phyloP scores from a whole-genome alignment of 2,113 vertebrate species.

The Lepisosteus osseus region DNA sequence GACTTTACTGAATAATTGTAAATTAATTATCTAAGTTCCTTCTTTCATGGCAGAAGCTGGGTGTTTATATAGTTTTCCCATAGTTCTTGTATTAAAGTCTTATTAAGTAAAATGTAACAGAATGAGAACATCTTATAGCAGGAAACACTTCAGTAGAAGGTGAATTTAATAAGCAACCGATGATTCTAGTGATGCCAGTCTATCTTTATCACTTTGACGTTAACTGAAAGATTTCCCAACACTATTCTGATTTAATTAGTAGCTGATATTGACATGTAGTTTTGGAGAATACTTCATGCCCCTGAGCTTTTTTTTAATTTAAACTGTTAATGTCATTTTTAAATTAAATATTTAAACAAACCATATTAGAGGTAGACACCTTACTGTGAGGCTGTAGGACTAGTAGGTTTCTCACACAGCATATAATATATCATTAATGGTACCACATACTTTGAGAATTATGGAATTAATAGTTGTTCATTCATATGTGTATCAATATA shows the following conservation, averaged over 20 bases:
- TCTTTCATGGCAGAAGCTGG: not conserved
- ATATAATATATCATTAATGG: too few relatives aligned
- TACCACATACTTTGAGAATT: too few relatives aligned
- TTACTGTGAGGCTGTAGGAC: slow-evolving; percentile 13
- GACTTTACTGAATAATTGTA: not conserved
- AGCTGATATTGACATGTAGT: slow-evolving; percentile 2
- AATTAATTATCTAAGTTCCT: not conserved
- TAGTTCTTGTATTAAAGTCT: not conserved
- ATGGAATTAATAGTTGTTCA: too few relatives aligned
- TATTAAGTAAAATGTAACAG: not conserved
- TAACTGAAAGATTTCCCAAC: not conserved
- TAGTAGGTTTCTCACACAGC: slow-evolving; percentile 24
- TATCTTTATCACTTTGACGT: slow-evolving; percentile 20
- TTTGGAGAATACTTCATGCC: not conserved
- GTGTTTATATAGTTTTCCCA: not conserved
- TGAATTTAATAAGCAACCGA: slow-evolving; percentile 5
- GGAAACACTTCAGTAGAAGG: not conserved
- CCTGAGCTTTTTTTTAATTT: not conserved
- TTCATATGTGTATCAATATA: too few relatives aligned
- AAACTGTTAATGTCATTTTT: slow-evolving; percentile 10
- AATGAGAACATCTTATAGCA: not conserved
- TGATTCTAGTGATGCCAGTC: slow-evolving; percentile 5
- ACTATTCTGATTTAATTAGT: slow-evolving; percentile 25
- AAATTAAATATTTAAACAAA: slow-evolving; percentile 24
- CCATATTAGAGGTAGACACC: slow-evolving; percentile 1